Percentiles rank a stretch among this genome's conserved stretches.
Evolutionary conservation across 2,888 invertebrate species (phyloP).

Genomic region (Cheilosia urbana): DNA sequence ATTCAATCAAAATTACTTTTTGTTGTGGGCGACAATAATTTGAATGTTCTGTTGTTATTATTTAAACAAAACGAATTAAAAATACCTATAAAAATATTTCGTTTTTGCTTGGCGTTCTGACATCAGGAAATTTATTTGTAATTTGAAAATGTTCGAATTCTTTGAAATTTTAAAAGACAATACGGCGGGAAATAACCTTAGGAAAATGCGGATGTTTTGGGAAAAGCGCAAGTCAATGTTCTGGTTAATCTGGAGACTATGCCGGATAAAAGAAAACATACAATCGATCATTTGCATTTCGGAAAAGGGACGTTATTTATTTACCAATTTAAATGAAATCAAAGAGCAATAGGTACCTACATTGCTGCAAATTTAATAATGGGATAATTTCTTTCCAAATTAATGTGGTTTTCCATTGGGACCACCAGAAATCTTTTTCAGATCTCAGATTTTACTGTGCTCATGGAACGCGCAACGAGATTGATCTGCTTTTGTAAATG

Average conservation of each 20-base stretch:
- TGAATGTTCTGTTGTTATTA: slow-evolving; percentile 12
- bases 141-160: slow-evolving; percentile 1
- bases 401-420: too few relatives aligned
- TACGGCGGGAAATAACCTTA: background rate
- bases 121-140: slow-evolving; percentile 2
- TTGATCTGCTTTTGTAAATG: too few relatives aligned
- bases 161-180: background rate
- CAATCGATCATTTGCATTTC: background rate
- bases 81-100: background rate
- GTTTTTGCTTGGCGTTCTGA: slow-evolving; percentile 15
- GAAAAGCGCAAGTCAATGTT: background rate
- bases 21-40: slow-evolving; percentile 15
- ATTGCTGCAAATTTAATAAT: too few relatives aligned
- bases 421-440: too few relatives aligned
- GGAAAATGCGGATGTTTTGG: slow-evolving; percentile 17
- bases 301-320: too few relatives aligned
- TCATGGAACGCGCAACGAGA: too few relatives aligned
- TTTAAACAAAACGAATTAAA: background rate
- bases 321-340: too few relatives aligned
- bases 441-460: too few relatives aligned
- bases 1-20: slow-evolving; percentile 11
- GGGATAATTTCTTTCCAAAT: too few relatives aligned
- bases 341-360: too few relatives aligned
- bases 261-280: background rate
- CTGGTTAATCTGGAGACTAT: slow-evolving; percentile 1